Percentiles rank a stretch among this genome's conserved stretches.
Evolutionary conservation across 2,797 vertebrate species (phyloP).

Genomic region (Gadopsis bispinosus): DNA sequence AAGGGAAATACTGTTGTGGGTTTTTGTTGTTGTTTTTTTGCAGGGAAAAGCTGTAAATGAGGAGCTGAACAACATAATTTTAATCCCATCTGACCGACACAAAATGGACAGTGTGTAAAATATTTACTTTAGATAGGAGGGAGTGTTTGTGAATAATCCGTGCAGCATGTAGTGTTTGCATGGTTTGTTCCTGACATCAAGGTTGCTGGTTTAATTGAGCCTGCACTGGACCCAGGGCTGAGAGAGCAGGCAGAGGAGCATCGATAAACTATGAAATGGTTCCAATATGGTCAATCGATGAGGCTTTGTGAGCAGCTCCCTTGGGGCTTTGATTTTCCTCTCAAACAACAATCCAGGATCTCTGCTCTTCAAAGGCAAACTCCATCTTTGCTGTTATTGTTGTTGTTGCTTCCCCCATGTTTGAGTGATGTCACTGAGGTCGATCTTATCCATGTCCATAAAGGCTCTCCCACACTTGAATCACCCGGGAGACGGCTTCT

Average conservation of each 20-base stretch:
- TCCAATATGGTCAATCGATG: conserved; percentile 82
- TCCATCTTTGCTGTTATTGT: conserved; percentile 79
- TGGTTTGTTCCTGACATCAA: conserved; percentile 78
- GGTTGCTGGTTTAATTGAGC: conserved; percentile 84
- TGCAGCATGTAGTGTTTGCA: conserved; percentile 60
- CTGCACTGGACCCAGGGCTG: conserved; percentile 68
- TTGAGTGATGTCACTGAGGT: conserved; percentile 81
- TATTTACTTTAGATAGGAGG: conserved; percentile 37
- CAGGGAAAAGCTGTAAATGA: conserved; percentile 42
- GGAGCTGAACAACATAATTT: conserved; percentile 33
- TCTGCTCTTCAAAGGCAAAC: conserved; percentile 82
- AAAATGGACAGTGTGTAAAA: conserved; percentile 41
- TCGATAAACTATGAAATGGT: conserved; percentile 86
- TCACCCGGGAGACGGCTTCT: conserved; percentile 76
- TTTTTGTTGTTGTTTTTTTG: not conserved
- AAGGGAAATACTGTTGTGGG: conserved; percentile 19
- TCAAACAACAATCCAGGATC: conserved; percentile 83
- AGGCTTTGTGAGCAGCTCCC: conserved; percentile 81
- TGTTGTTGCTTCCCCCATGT: conserved; percentile 71
- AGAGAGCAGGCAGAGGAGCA: conserved; percentile 78
- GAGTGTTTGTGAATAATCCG: conserved; percentile 65
- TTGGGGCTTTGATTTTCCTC: conserved; percentile 81
- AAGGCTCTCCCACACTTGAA: conserved; percentile 82
- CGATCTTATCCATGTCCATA: conserved; percentile 81
- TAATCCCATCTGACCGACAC: conserved; percentile 47